phyloP scores from a whole-genome alignment of 2,888 invertebrate species.

The Cosmia trapezina region DNA sequence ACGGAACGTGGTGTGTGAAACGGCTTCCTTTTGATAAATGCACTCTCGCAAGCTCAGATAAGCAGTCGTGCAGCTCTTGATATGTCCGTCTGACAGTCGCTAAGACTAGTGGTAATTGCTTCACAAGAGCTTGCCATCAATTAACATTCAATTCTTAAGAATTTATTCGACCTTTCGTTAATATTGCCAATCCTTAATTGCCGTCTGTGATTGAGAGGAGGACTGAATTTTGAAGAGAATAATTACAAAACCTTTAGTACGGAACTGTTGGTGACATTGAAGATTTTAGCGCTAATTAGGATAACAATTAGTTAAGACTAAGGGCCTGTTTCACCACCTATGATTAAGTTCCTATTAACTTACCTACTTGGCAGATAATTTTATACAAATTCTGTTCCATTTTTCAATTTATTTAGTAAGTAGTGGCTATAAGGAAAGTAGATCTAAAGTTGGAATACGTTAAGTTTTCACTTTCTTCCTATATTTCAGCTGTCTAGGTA shows the following conservation, averaged over 20 bases:
- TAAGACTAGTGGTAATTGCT: conserved; percentile 79
- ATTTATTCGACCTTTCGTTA: conserved; percentile 50
- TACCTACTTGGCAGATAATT: too few relatives aligned
- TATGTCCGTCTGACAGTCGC: conserved; percentile 75
- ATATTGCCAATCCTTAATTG: conserved; percentile 60
- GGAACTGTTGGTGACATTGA: conserved; percentile 24
- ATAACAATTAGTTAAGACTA: not conserved
- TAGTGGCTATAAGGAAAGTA: too few relatives aligned
- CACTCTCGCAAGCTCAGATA: conserved; percentile 73
- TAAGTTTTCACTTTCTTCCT: too few relatives aligned
- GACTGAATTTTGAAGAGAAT: conserved; percentile 37
- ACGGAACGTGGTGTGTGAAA: conserved; percentile 56
- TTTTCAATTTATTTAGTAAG: too few relatives aligned
- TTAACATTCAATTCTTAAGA: conserved; percentile 62
- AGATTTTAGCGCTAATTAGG: conserved; percentile 6
- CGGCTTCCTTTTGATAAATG: conserved; percentile 73
- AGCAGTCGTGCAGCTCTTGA: conserved; percentile 74
- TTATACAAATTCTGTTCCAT: too few relatives aligned
- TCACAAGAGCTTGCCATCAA: conserved; percentile 68
- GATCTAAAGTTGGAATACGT: not conserved
- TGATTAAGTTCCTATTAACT: too few relatives aligned
- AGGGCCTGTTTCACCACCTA: too few relatives aligned
- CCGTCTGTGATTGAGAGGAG: conserved; percentile 44
- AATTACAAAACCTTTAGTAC: conserved; percentile 19
- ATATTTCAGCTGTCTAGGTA: not conserved